Percentiles rank a stretch among this genome's conserved stretches.
Evolutionary conservation across 1,140 invertebrate species (phyloP).

Genomic region (Goniozus legneri): DNA sequence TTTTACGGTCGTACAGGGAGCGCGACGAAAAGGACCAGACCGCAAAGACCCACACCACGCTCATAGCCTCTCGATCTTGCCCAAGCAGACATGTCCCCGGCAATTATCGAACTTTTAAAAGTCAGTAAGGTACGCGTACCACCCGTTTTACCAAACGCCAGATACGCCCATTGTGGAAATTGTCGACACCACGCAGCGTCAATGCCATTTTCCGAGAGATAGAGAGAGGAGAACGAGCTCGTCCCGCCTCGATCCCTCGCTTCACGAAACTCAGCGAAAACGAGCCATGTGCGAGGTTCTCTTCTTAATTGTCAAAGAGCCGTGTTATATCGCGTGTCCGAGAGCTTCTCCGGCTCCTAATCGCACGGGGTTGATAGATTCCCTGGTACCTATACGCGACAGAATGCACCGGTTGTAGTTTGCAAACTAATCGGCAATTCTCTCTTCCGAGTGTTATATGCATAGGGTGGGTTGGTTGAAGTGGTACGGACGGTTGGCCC

Average conservation of each 20-base stretch:
- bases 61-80: conserved; percentile 52
- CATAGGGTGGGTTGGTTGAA: conserved; percentile 35
- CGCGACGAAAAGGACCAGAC: conserved; percentile 32
- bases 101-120: conserved; percentile 54
- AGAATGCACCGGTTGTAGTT: conserved; percentile 35
- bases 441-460: conserved; percentile 43
- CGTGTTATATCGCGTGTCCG: too few species aligned
- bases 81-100: conserved; percentile 48
- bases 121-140: conserved; percentile 32
- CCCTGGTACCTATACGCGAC: conserved; percentile 16
- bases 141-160: conserved; percentile 25
- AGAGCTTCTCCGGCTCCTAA: too few species aligned
- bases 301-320: too few species aligned
- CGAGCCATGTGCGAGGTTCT: too few species aligned
- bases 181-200: conserved; percentile 10
- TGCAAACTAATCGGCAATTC: conserved; percentile 45
- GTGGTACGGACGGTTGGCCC: conserved; percentile 39
- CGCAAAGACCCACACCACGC: conserved; percentile 52
- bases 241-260: background rate
- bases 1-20: conserved; percentile 32
- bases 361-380: too few species aligned
- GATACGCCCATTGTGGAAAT: conserved; percentile 24
- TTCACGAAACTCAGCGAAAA: too few species aligned
- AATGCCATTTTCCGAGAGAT: conserved; percentile 11
- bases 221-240: background rate